phyloP scores from a whole-genome alignment of 2,797 vertebrate genomes.

The Sylvia borin region DNA sequence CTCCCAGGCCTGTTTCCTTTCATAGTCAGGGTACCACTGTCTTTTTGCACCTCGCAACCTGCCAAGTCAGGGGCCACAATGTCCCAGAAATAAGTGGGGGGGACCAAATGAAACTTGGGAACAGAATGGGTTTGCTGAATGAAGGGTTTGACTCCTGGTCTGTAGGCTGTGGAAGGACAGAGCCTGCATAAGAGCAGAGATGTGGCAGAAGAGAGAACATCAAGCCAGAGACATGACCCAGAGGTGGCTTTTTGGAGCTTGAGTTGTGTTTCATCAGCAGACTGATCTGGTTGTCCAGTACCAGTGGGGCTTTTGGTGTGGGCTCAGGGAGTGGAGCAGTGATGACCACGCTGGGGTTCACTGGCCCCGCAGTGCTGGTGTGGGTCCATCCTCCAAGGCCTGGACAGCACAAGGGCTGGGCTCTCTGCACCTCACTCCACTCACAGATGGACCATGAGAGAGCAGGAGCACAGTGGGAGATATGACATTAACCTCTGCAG shows the following conservation, averaged over 20 bases:
- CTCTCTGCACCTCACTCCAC: background rate
- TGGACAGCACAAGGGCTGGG: background rate
- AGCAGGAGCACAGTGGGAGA: background rate
- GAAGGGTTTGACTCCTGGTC: background rate
- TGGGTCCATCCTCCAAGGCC: background rate
- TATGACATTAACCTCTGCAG: background rate
- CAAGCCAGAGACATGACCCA: background rate
- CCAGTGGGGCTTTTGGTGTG: background rate
- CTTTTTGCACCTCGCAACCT: background rate
- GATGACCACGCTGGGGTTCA: background rate
- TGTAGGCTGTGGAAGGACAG: background rate
- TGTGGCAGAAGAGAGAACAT: background rate
- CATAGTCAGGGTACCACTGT: background rate
- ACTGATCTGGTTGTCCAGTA: background rate
- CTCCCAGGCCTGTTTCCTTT: background rate
- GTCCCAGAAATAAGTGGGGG: background rate
- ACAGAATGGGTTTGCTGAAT: background rate
- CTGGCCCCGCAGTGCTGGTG: background rate
- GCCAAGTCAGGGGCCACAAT: background rate
- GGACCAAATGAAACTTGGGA: rapidly evolving
- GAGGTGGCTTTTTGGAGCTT: background rate
- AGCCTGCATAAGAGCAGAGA: background rate
- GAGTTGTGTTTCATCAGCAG: background rate
- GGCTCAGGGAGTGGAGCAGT: background rate
- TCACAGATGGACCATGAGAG: background rate